A percentile compares a stretch with the other conserved stretches of the same genome.
Evolutionary conservation across 2,888 invertebrate genomes (phyloP).

Genomic region (Melieria omissa): DNA sequence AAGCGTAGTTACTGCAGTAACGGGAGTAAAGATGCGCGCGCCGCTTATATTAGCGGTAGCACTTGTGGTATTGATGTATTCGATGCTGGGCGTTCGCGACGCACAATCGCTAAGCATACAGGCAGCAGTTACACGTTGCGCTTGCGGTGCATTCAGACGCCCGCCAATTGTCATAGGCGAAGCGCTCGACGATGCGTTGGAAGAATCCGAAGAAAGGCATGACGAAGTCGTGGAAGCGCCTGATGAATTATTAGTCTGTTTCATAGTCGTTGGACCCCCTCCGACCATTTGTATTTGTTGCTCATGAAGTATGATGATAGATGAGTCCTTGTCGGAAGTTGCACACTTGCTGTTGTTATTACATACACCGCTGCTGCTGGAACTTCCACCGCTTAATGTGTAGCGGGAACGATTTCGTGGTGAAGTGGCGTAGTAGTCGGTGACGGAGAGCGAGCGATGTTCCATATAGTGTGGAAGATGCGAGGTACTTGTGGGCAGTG

Average conservation of each 20-base stretch:
- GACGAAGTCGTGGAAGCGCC: constrained; percentile 10
- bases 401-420: constrained; percentile 44
- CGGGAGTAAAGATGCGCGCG: constrained; percentile 43
- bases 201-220: constrained; percentile 13
- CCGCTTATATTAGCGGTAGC: constrained; percentile 41
- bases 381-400: constrained; percentile 4
- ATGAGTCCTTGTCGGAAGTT: constrained; percentile 18
- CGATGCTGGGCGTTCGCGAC: constrained; percentile 51
- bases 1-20: constrained; percentile 23
- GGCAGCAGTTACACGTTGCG: constrained; percentile 16
- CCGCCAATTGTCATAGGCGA: constrained; percentile 24
- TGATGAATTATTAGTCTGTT: neutral
- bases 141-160: neutral
- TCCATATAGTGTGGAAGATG: constrained; percentile 35
- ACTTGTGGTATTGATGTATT: constrained; percentile 48
- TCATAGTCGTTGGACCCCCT: neutral
- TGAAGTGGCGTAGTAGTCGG: constrained; percentile 56
- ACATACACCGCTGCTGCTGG: constrained; percentile 23
- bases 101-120: constrained; percentile 48
- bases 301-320: constrained; percentile 16
- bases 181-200: constrained; percentile 16
- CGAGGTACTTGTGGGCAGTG: constrained; percentile 38
- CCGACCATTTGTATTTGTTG: constrained; percentile 17
- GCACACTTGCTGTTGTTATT: neutral
- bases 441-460: constrained; percentile 20